phyloP scores from a whole-genome alignment of 23 tunicate species.

The Trididemnum nubilum region DNA sequence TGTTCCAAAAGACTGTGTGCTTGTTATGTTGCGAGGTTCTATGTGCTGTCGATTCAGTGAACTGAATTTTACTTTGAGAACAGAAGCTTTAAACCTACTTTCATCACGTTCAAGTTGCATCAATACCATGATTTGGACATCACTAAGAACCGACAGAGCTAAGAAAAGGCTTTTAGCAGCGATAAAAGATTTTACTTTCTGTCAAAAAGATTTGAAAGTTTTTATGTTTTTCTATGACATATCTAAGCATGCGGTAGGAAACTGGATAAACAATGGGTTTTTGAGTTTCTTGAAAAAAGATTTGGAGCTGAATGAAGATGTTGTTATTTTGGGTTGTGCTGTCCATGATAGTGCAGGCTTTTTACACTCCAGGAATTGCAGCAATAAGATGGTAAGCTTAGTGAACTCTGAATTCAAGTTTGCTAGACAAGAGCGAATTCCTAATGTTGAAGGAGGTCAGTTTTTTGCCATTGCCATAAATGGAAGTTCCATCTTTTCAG shows the following conservation, averaged over 20 bases:
- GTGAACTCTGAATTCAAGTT: not conserved
- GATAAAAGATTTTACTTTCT: not conserved
- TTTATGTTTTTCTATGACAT: constrained; percentile 28
- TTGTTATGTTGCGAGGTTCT: constrained; percentile 13
- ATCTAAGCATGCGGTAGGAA: not conserved
- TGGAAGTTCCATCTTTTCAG: constrained; percentile 17
- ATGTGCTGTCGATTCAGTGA: constrained; percentile 13
- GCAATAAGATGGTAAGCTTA: constrained; percentile 3
- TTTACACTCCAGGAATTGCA: constrained; percentile 9
- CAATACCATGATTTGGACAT: constrained; percentile 15
- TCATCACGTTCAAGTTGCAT: not conserved
- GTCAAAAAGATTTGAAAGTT: constrained; percentile 21
- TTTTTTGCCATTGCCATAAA: constrained; percentile 11
- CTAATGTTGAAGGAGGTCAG: not conserved
- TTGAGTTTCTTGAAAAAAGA: constrained; percentile 8
- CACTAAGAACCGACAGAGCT: not conserved
- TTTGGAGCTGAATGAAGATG: not conserved
- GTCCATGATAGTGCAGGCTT: constrained; percentile 6
- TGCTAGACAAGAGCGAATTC: not conserved
- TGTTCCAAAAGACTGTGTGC: constrained; percentile 21
- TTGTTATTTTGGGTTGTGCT: constrained; percentile 33
- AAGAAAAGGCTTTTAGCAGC: not conserved
- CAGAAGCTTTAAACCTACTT: constrained; percentile 10
- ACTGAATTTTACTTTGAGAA: not conserved
- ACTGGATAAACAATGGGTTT: constrained; percentile 3